Percentiles rank a stretch among this genome's conserved stretches.
These are phyloP conservation scores for Mormyrus hasselquistii DNA, from an alignment of 2,797 vertebrate species.

Conservation along the genomic window DNA sequence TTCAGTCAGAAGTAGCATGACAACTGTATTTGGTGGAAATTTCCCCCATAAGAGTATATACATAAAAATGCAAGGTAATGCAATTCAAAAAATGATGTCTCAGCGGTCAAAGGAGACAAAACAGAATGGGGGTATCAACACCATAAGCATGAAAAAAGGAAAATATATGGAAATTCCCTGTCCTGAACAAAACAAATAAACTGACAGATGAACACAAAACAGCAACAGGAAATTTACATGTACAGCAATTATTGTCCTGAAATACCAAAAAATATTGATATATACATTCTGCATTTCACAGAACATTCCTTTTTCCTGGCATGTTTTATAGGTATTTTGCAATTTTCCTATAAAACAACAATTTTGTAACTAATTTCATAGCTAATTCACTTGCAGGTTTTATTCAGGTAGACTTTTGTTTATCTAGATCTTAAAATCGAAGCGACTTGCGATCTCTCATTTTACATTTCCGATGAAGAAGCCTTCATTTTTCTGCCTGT, in stretches of 20 bases:
- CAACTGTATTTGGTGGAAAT: background rate
- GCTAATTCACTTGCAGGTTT: background rate
- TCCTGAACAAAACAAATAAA: background rate
- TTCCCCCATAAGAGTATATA: background rate
- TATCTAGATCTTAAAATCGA: background rate
- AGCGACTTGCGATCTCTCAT: background rate
- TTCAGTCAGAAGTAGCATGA: background rate
- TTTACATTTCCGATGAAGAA: background rate
- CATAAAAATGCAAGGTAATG: background rate
- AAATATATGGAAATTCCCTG: background rate
- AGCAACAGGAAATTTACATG: background rate
- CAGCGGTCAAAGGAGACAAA: background rate
- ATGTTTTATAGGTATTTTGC: background rate
- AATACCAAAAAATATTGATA: background rate
- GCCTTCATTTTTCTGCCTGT: background rate
- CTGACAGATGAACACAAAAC: background rate
- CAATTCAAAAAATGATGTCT: background rate
- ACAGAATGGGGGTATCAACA: background rate
- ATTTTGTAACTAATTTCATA: background rate
- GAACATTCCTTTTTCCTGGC: background rate
- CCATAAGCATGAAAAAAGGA: background rate
- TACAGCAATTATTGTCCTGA: background rate
- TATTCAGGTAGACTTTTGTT: background rate
- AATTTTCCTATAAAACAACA: background rate
- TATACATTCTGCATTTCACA: background rate